Evolutionary conservation across 2,113 vertebrate genomes (phyloP).

Genomic region (Ceyx melanurus): DNA sequence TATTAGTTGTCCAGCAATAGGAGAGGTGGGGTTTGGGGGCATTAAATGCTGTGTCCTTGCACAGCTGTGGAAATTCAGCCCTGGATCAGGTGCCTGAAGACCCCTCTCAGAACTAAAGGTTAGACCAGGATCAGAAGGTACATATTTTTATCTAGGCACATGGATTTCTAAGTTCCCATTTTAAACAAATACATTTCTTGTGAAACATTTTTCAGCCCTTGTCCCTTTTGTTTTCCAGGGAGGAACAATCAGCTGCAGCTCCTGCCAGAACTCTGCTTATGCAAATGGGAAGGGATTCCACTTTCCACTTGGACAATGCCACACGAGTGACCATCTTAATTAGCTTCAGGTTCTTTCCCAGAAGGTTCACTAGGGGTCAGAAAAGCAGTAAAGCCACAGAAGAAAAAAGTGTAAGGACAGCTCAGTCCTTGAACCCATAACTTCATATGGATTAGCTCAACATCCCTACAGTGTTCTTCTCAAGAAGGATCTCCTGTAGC

Average conservation of each 20-base stretch:
- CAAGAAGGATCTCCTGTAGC: neutral
- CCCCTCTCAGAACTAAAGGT: neutral
- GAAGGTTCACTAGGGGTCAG: neutral
- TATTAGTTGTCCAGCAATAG: neutral
- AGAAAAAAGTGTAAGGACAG: neutral
- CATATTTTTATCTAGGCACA: neutral
- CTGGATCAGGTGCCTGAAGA: neutral
- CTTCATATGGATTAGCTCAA: neutral
- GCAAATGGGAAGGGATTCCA: neutral
- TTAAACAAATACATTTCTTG: neutral
- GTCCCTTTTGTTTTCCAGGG: neutral
- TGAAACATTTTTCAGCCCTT: neutral
- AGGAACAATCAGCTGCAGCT: neutral
- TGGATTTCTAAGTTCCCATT: neutral
- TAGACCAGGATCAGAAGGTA: neutral
- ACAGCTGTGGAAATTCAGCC: neutral
- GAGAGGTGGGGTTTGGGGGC: neutral
- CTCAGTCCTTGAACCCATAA: neutral
- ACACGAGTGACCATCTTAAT: conserved; percentile 16
- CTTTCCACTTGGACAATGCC: neutral
- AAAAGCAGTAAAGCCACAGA: neutral
- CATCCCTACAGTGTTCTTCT: fast-evolving
- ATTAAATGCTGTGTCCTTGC: neutral
- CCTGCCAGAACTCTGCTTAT: neutral
- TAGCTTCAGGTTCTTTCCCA: conserved; percentile 11